A percentile compares a stretch with the other conserved stretches of the same genome.
Conservation (phyloP, 2,113 vertebrate species). For the Grammomys surdaster region DNA sequence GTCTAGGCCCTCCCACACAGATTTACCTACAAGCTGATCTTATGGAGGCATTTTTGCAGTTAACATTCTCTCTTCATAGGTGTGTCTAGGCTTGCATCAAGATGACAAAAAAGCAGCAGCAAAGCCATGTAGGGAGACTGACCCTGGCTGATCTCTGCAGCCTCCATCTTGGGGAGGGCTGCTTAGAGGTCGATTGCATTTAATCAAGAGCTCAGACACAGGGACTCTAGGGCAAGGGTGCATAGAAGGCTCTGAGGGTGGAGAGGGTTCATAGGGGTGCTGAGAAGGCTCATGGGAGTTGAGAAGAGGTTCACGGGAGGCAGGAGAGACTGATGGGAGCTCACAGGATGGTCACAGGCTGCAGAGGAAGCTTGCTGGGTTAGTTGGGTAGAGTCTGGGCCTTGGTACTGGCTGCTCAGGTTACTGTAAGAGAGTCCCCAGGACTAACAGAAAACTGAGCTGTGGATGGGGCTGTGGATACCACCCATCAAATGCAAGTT, state of each 20-base stretch:
- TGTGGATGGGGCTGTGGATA: not conserved
- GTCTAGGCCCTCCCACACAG: not conserved
- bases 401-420: not conserved
- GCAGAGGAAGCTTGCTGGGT: not conserved
- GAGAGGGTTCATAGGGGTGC: too few species aligned
- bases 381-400: not conserved
- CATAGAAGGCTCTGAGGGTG: not conserved
- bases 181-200: not conserved
- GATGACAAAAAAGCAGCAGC: not conserved
- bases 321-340: not conserved
- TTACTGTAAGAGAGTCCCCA: not conserved
- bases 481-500: not conserved
- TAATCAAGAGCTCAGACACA: not conserved
- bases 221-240: not conserved
- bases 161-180: not conserved
- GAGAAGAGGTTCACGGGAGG: not conserved
- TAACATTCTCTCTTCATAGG: not conserved
- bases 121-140: not conserved
- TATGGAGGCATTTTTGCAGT: not conserved
- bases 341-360: not conserved
- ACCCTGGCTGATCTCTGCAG: too few species aligned
- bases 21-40: not conserved
- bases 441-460: not conserved
- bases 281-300: not conserved
- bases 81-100: not conserved